Conservation (phyloP, 2,888 invertebrate species). For the Amiota mariae region DNA sequence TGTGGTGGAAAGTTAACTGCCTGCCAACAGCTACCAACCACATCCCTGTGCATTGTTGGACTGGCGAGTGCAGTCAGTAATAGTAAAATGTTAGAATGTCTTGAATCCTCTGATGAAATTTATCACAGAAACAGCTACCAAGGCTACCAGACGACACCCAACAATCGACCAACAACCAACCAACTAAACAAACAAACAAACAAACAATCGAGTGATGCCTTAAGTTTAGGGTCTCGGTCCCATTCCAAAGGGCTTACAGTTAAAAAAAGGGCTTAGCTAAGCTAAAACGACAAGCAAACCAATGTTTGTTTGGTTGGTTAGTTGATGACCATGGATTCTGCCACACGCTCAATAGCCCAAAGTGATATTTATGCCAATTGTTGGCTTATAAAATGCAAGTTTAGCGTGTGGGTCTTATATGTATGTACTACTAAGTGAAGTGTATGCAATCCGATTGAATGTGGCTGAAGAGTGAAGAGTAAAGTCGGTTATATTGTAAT, state of each 20-base stretch:
- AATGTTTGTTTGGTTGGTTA: too few relatives aligned
- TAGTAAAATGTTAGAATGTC: conserved; percentile 64
- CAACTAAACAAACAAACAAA: too few relatives aligned
- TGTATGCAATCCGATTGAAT: conserved; percentile 3
- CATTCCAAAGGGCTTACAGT: too few relatives aligned
- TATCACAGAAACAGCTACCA: conserved; percentile 49
- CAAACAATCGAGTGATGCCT: too few relatives aligned
- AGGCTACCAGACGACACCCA: conserved; percentile 42
- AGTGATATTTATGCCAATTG: conserved; percentile 66
- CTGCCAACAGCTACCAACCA: too few relatives aligned
- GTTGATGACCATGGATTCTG: conserved; percentile 17
- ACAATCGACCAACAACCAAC: too few relatives aligned
- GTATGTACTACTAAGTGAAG: not conserved
- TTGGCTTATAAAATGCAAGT: conserved; percentile 49
- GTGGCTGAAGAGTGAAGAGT: not conserved
- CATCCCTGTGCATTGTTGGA: too few relatives aligned
- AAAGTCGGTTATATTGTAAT: not conserved
- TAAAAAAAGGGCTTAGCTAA: conserved; percentile 24
- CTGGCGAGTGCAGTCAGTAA: conserved; percentile 28
- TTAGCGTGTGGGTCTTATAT: conserved; percentile 28
- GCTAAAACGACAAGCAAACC: too few relatives aligned
- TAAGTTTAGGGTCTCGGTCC: too few relatives aligned
- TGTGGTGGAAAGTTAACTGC: conserved; percentile 39
- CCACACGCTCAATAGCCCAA: conserved; percentile 60
- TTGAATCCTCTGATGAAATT: conserved; percentile 54